A percentile compares a stretch with the other conserved stretches of the same genome.
Conservation (phyloP, 2,888 invertebrate genomes). For the Oithona nana region DNA sequence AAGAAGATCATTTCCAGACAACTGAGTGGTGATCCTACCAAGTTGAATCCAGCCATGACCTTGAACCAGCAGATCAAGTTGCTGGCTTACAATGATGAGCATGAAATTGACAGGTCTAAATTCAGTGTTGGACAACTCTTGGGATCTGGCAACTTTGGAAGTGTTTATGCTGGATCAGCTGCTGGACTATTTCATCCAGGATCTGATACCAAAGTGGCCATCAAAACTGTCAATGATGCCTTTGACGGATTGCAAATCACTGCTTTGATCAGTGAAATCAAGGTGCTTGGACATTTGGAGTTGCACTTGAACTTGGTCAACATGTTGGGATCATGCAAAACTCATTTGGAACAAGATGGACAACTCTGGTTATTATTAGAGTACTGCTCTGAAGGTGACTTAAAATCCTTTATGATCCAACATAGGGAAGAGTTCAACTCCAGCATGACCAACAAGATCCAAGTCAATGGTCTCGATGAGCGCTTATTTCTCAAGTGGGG, state of each 20-base stretch:
- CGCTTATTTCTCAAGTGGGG: constrained; percentile 5
- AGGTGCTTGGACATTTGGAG: constrained; percentile 4
- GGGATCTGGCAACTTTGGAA: constrained; percentile 15
- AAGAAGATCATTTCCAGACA: background rate
- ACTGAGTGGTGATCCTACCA: constrained; percentile 13
- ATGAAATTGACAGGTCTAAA: background rate
- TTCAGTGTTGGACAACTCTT: constrained; percentile 7
- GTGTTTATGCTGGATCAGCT: constrained; percentile 6
- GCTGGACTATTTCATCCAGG: background rate
- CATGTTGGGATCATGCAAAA: constrained; percentile 3
- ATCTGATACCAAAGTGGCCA: constrained; percentile 7
- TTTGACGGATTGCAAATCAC: background rate
- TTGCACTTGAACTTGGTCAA: constrained; percentile 5
- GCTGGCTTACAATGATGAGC: background rate
- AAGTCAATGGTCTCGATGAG: background rate
- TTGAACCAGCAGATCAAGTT: constrained; percentile 9
- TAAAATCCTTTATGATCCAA: constrained; percentile 7
- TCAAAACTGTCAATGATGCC: constrained; percentile 3
- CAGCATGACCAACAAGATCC: background rate
- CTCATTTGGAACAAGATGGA: constrained; percentile 1
- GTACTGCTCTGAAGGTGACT: constrained; percentile 9
- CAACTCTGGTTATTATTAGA: constrained; percentile 10
- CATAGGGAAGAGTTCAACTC: constrained; percentile 3
- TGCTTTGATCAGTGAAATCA: constrained; percentile 6
- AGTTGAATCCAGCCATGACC: constrained; percentile 8